Evolutionary conservation across 2,113 vertebrate genomes (phyloP), one percentile per base, ranked within the genome.

Genomic region (Steatornis caripensis): DNA sequence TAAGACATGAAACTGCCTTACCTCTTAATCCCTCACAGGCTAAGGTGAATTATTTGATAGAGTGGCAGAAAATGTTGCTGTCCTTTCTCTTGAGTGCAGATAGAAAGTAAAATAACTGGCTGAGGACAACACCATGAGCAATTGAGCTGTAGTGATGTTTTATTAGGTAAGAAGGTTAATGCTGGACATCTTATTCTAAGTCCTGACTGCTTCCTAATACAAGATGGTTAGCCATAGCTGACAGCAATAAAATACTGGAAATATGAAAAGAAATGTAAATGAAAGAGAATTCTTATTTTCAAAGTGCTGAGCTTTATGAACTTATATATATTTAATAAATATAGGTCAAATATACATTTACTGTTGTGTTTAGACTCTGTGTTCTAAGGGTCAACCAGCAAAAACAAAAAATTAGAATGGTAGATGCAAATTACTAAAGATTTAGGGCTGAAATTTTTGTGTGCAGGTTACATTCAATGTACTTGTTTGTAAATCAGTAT

Each of bases 131-230:
- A 36, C 10, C 62, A 45, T 15, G 65, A 90, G 54, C 87, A 95
- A 82, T 76, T 91, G 65, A 95, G 93, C 30, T 80, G 30, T 94
- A 54, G 55, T 88, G 72, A 86, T 76, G 15, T 53, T 94, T 94
- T 84, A 75, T 92, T 94, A 94, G 74, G 41, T 93, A 90, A 95
- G 96, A 96, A 96, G 48, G 55, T 95, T 91, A 87, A 91, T 12
- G n/a, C 12, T 82, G 41, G 72, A 26, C 27, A 48, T 90, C 17
- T 84, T 90, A 32, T 82, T 87, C 13, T n/a, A 55, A 75, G 41
- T 62, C 46, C 29, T 91, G 54, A 74, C 32, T 92, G 69, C 34
- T 74, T 84, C 66, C 74, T 93, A n/a, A 92, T 79, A 76, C n/a
- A 30, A 80, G 80, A 54, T 54, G 19, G 7, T 69, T 91, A 76